Percentiles rank a stretch among this genome's conserved stretches.
Conservation (phyloP, 2,113 vertebrate genomes). For the Anarhynchus alexandrinus region DNA sequence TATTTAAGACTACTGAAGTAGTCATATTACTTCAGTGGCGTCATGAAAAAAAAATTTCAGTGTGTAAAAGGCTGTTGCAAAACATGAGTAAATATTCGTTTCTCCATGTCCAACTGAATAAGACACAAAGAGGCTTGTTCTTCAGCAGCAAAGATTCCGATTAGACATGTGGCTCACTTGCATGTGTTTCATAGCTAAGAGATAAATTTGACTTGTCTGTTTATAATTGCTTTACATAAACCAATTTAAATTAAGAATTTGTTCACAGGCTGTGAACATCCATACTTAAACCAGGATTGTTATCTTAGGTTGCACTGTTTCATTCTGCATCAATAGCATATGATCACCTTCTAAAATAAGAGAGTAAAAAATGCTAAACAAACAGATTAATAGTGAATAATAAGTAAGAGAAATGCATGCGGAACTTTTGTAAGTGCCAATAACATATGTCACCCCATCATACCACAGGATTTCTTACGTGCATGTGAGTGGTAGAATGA, state of each 20-base stretch:
- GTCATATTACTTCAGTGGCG: neutral
- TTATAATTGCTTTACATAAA: constrained; percentile 45
- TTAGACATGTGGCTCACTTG: neutral
- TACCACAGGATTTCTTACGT: neutral
- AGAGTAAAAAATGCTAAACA: neutral
- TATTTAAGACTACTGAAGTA: neutral
- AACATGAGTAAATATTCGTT: neutral
- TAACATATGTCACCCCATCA: neutral
- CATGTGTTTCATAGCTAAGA: neutral
- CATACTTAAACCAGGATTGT: neutral
- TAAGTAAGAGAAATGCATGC: neutral
- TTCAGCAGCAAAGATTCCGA: neutral
- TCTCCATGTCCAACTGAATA: neutral
- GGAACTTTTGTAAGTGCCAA: neutral
- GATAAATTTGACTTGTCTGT: constrained; percentile 21
- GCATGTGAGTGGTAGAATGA: neutral
- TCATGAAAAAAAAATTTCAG: neutral
- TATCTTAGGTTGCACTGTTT: neutral
- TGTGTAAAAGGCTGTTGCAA: neutral
- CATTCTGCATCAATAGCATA: neutral
- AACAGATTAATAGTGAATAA: neutral
- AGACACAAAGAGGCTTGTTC: neutral
- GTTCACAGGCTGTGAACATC: neutral
- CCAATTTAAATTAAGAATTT: constrained; percentile 32
- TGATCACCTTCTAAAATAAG: neutral